phyloP scores from a whole-genome alignment of 2,113 vertebrate species.

The Microtus pennsylvanicus region DNA sequence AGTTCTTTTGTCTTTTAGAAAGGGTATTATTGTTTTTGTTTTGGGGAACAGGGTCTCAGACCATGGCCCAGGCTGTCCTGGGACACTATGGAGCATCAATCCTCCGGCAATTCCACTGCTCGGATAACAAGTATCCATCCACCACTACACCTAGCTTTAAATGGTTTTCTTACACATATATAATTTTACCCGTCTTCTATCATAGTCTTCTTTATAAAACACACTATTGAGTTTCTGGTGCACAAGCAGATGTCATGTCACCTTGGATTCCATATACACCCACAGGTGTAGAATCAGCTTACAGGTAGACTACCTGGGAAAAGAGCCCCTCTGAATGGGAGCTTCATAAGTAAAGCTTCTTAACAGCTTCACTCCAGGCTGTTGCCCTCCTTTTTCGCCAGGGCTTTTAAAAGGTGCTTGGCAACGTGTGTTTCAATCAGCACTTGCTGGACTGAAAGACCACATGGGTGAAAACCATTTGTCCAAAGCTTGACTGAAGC shows the following conservation, averaged over 20 bases:
- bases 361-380: not conserved
- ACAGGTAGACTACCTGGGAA: not conserved
- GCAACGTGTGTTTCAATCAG: not conserved
- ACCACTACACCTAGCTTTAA: not conserved
- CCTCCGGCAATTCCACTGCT: not conserved
- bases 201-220: slow-evolving; percentile 51
- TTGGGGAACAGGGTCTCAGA: not conserved
- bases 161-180: slow-evolving; percentile 31
- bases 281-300: not conserved
- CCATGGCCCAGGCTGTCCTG: not conserved
- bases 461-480: not conserved
- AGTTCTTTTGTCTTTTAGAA: slow-evolving; percentile 13
- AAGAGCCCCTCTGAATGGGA: not conserved
- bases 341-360: not conserved
- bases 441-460: not conserved
- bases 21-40: not conserved
- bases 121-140: not conserved
- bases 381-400: not conserved
- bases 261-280: not conserved
- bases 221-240: not conserved
- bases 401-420: not conserved
- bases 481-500: not conserved
- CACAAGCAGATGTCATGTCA: not conserved
- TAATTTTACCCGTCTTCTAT: slow-evolving; percentile 16
- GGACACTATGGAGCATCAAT: not conserved